Conservation (phyloP, 2,888 invertebrate genomes). For the Fabriciana adippe region DNA sequence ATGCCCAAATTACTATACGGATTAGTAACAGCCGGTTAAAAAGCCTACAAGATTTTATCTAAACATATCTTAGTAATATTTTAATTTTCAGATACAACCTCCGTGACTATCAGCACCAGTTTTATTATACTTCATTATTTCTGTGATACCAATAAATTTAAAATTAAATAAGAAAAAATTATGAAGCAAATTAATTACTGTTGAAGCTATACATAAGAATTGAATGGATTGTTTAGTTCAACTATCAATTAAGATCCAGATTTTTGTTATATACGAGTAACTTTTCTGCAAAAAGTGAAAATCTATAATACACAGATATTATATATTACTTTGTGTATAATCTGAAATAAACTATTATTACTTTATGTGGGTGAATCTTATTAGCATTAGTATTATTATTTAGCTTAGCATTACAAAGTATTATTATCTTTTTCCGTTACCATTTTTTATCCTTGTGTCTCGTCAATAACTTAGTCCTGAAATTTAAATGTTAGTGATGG, state of each 20-base stretch:
- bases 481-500: constrained; percentile 83
- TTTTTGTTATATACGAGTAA: too few species aligned
- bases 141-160: too few species aligned
- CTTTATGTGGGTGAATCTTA: constrained; percentile 17
- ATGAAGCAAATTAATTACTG: too few species aligned
- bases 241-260: too few species aligned
- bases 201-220: too few species aligned
- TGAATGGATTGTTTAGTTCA: too few species aligned
- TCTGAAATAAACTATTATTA: constrained; percentile 12
- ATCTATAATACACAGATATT: neutral
- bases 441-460: constrained; percentile 93
- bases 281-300: too few species aligned
- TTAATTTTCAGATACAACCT: neutral
- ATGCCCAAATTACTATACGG: constrained; percentile 1
- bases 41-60: constrained; percentile 10
- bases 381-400: constrained; percentile 51
- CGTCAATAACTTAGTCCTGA: constrained; percentile 93
- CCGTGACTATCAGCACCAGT: neutral
- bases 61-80: constrained; percentile 2
- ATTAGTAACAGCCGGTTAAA: constrained; percentile 22
- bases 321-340: constrained; percentile 5
- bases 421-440: constrained; percentile 76
- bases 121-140: too few species aligned
- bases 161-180: too few species aligned
- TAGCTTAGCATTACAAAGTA: constrained; percentile 63